Base-by-base conservation (phyloP, 2,888 invertebrate species). In the Caenorhabditis becei region DNA sequence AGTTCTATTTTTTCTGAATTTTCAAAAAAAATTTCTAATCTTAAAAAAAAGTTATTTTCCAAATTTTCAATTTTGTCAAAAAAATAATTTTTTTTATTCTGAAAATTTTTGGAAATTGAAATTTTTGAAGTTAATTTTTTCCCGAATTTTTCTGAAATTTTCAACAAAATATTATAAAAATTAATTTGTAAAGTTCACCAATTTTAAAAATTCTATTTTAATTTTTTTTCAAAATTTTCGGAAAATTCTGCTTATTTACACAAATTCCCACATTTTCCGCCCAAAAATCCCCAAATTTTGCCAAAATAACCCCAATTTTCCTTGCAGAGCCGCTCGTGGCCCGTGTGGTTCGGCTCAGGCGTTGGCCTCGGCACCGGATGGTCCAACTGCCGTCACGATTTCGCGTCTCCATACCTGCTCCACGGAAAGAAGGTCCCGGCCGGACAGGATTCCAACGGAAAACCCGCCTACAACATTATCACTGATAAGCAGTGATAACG, bases 311-410 rank as follows among this genome's bases (percentile, higher is more conserved):
- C 24, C 23, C 2, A 37, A 24, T 14, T 51, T 26, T 26, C 41
- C 78, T 91, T 92, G 5, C 90, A 87, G 94, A 94, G 95, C 91
- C 94, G 94, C 92, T 93, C 94, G 89, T 97, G 96, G 96, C 97
- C 97, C 1, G 92, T 96, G 32, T 94, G 95, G 90, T 93, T 95
- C 78, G 97, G 97, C 44, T 94, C 95, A 85, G 97, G 97, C 67
- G 94, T 96, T 91, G 97, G 97, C 47, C 92, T 96, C 88, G 97
- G 97, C 62, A 94, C 96, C 93, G 96, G 96, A 59, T 95, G 95
- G 92, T 94, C 95, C 67, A 96, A 96, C 92, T 96, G 96, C 92
- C 95, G 96, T 92, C 93, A 94, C 90, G 94, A 94, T 75, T 92
- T 93, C 72, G 91, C 92, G 66, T 84, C 89, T 66, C 92, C 92